phyloP scores from a whole-genome alignment of 2,888 invertebrate species.

The Eristalinus aeneus region DNA sequence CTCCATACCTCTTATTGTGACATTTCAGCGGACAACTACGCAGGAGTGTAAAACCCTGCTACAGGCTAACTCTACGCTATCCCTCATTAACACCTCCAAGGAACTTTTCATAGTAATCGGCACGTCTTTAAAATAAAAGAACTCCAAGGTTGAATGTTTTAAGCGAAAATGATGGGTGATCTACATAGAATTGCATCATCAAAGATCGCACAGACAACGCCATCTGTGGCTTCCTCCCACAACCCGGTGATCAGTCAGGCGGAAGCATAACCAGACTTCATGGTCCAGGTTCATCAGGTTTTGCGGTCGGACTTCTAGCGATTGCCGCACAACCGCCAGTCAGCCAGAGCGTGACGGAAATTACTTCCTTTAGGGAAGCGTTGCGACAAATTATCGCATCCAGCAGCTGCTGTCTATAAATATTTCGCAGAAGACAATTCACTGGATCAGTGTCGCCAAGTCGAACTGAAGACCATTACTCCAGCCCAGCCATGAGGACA shows the following conservation, averaged over 20 bases:
- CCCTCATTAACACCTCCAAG: too few relatives aligned
- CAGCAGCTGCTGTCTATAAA: conserved; percentile 63
- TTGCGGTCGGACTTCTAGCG: conserved; percentile 38
- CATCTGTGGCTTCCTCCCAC: conserved; percentile 11
- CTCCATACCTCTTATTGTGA: too few relatives aligned
- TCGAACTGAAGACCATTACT: conserved; percentile 47
- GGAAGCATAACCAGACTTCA: conserved; percentile 35
- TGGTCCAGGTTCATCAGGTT: conserved; percentile 64
- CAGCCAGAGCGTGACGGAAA: conserved; percentile 59
- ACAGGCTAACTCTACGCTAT: too few relatives aligned
- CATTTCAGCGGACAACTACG: too few relatives aligned
- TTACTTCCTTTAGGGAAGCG: conserved; percentile 67
- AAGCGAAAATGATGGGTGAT: too few relatives aligned
- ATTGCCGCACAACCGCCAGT: conserved; percentile 43
- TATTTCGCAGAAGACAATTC: conserved; percentile 49
- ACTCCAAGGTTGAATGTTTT: too few relatives aligned
- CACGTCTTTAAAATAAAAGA: too few relatives aligned
- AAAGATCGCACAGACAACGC: neutral
- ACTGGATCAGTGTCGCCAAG: conserved; percentile 59
- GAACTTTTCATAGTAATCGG: too few relatives aligned
- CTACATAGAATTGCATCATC: neutral
- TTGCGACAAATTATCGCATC: conserved; percentile 45
- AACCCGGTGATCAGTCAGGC: conserved; percentile 9
- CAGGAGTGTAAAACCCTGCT: too few relatives aligned
- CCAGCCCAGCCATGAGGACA: conserved; percentile 39